These are phyloP conservation scores for Drosophila burlai DNA, from an alignment of 1,140 invertebrate species.

Conservation along the genomic window DNA sequence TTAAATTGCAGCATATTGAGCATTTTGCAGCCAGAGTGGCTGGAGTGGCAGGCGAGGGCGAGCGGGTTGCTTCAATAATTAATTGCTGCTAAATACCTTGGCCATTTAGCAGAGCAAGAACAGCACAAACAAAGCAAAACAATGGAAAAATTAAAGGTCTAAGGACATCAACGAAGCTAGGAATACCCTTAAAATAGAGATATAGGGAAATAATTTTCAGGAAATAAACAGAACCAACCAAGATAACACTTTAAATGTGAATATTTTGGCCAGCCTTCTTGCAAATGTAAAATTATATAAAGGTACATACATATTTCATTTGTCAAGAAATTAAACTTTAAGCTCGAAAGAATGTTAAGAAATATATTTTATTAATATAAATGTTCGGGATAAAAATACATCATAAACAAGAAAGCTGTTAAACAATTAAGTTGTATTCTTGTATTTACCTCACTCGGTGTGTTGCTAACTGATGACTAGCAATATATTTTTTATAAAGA, in stretches of 20 bases:
- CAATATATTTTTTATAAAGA: neutral
- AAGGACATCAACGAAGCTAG: neutral
- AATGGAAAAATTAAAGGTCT: conserved; percentile 1
- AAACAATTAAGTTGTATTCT: neutral
- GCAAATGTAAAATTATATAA: too few relatives aligned
- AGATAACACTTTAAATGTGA: too few relatives aligned
- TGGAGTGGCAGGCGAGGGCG: conserved; percentile 16
- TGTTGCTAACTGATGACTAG: neutral
- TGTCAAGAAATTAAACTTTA: too few relatives aligned
- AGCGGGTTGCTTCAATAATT: conserved; percentile 73
- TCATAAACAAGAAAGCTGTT: neutral
- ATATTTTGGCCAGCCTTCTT: too few relatives aligned
- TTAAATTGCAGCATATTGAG: conserved; percentile 82
- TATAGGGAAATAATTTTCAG: too few relatives aligned
- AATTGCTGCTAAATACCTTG: conserved; percentile 80
- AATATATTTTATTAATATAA: too few relatives aligned
- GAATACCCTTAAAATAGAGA: conserved; percentile 17
- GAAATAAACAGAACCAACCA: too few relatives aligned
- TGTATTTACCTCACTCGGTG: neutral
- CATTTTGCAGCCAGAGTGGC: conserved; percentile 49
- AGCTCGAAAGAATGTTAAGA: too few relatives aligned
- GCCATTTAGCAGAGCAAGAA: conserved; percentile 67
- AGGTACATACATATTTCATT: too few relatives aligned
- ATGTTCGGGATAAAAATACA: too few relatives aligned
- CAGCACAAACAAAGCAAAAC: conserved; percentile 41